Base-by-base conservation (phyloP, 2,797 vertebrate species). In the Aphelocoma californica region DNA sequence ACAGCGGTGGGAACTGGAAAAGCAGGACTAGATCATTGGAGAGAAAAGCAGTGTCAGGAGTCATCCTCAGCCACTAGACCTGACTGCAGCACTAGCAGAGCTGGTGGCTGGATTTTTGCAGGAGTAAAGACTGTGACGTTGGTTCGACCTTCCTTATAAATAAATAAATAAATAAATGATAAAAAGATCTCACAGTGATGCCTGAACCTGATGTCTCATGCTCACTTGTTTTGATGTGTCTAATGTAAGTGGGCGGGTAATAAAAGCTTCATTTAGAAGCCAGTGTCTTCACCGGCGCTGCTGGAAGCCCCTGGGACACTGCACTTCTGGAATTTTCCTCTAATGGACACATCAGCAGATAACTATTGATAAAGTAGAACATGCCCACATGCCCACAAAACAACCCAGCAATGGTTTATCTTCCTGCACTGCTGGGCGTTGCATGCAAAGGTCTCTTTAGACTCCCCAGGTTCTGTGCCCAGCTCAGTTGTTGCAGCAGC, bases 261-360 rank as follows among this genome's bases (percentile, higher is more conserved):
- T 92, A 89, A 95, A 96, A 96, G 64, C 88, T 95, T 96, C 86
- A 87, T 94, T 96, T 95, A 90, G 81, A 90, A 91, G 62, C 51
- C 34, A 72, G 48, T 7, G 1, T 79, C 74, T 79, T 92, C 94
- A 83, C 34, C 50, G 8, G 90, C 38, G 0, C 91, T 81, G 81
- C 83, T 95, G 89, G 93, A 88, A 93, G 69, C 75, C 88, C 75
- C 44, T 86, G 94, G 91, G 92, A 96, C 16, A 3, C 81, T 83
- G 57, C 70, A 81, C 48, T 95, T 96, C 90, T 92, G 90, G 90
- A 96, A 91, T 88, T 82, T 95, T 95, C 89, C 84, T 83, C 51
- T 75, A 60, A 73, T 73, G 86, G 77, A 87, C 93, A 90, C 67
- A 84, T 36, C 64, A 87, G 61, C 64, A 84, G 66, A 64, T 62